phyloP scores from a whole-genome alignment of 2,797 vertebrate species.

The Epinephelus malabaricus region DNA sequence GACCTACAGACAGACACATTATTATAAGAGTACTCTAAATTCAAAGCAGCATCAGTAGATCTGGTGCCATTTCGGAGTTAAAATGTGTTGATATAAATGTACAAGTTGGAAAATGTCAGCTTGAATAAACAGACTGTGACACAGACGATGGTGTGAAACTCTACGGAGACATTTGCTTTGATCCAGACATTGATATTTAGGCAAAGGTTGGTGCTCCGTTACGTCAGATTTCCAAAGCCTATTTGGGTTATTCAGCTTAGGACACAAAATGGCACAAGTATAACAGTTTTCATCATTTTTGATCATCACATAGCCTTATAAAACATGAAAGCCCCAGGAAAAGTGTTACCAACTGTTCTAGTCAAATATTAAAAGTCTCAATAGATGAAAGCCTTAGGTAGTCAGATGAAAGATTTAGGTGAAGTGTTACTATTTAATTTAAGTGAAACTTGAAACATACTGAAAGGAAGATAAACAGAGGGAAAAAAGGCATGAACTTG shows the following conservation, averaged over 20 bases:
- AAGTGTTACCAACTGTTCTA: conserved; percentile 56
- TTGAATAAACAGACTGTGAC: conserved; percentile 30
- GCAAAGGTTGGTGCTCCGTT: conserved; percentile 49
- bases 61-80: not conserved
- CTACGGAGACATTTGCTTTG: conserved; percentile 30
- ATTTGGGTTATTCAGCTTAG: conserved; percentile 45
- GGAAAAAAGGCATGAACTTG: conserved; percentile 30
- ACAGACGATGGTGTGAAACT: conserved; percentile 3
- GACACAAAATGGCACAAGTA: conserved; percentile 52
- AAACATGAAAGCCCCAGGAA: conserved; percentile 51
- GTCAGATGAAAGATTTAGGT: conserved; percentile 70
- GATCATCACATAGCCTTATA: conserved; percentile 39
- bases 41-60: conserved; percentile 17
- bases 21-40: not conserved
- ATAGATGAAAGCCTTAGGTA: conserved; percentile 66
- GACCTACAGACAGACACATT: too few species aligned
- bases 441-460: conserved; percentile 58
- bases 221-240: conserved; percentile 54
- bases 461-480: conserved; percentile 71
- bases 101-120: conserved; percentile 23
- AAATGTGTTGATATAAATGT: conserved; percentile 25
- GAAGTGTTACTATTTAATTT: conserved; percentile 72
- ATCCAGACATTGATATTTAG: conserved; percentile 51
- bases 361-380: conserved; percentile 64
- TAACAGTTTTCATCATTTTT: conserved; percentile 63